Evolutionary conservation across 2,797 vertebrate species (phyloP).

Genomic region (Sus cebifrons): DNA sequence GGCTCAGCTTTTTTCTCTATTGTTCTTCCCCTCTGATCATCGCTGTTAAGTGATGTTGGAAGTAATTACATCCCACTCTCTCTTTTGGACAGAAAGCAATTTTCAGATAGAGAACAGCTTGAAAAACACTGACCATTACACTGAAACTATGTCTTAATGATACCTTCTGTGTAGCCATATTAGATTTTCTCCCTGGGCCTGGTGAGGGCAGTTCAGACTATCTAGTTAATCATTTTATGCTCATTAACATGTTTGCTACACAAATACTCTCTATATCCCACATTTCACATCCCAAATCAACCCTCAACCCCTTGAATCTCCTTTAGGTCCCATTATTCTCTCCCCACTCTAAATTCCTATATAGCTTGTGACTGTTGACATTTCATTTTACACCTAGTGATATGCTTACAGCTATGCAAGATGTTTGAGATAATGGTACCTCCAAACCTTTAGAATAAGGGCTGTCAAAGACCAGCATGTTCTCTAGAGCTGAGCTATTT

Average conservation of each 20-base stretch:
- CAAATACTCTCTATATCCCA: background rate
- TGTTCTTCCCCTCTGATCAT: background rate
- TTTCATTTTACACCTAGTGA: background rate
- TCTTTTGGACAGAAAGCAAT: slow-evolving; percentile 22
- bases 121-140: background rate
- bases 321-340: background rate
- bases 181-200: background rate
- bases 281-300: background rate
- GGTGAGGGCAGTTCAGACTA: background rate
- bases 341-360: background rate
- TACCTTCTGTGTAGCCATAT: background rate
- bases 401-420: background rate
- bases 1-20: background rate
- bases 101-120: slow-evolving; percentile 36
- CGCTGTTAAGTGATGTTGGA: background rate
- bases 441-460: background rate
- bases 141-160: background rate
- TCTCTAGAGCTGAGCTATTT: background rate
- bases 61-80: slow-evolving; percentile 25
- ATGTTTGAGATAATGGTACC: background rate
- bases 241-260: background rate
- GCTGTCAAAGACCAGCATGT: background rate
- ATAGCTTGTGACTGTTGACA: background rate
- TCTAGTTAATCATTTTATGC: background rate
- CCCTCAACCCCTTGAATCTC: background rate